Evolutionary conservation across 2,888 invertebrate genomes (phyloP).

Genomic region (Platycheirus rosarum): DNA sequence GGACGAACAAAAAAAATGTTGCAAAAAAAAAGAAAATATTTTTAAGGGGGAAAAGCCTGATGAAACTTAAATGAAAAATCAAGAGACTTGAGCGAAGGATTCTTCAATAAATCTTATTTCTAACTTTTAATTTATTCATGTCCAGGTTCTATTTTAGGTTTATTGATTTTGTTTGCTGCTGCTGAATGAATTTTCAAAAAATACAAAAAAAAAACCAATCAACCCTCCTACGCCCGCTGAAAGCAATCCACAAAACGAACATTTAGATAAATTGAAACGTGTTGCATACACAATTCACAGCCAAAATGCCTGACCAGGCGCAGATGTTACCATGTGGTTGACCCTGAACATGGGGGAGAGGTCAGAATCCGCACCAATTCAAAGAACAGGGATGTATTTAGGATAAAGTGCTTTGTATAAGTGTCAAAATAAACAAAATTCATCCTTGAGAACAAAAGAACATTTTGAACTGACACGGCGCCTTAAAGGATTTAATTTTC

Average conservation of each 20-base stretch:
- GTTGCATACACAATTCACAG: conserved; percentile 65
- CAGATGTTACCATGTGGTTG: conserved; percentile 56
- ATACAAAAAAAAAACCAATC: conserved; percentile 10
- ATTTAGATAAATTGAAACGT: conserved; percentile 63
- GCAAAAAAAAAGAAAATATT: background rate
- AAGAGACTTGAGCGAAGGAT: background rate
- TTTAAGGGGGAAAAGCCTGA: conserved; percentile 24
- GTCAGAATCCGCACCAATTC: background rate
- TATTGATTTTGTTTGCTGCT: conserved; percentile 40
- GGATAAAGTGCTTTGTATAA: no score
- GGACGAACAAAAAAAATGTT: conserved; percentile 17
- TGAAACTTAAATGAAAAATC: conserved; percentile 32
- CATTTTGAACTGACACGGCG: no score
- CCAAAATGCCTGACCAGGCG: conserved; percentile 43
- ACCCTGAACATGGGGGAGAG: conserved; percentile 30
- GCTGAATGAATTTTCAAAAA: background rate
- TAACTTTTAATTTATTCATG: conserved; percentile 71
- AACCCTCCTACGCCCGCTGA: background rate
- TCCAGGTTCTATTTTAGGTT: conserved; percentile 49
- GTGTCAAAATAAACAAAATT: no score
- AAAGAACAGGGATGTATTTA: conserved; percentile 11
- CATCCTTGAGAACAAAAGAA: no score
- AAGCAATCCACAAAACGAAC: conserved; percentile 21
- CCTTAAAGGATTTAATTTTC: no score
- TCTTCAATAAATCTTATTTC: conserved; percentile 59